Evolutionary conservation across 1,140 invertebrate species (phyloP), one percentile per base, ranked within the genome.

Genomic region (Ylistrum balloti): DNA sequence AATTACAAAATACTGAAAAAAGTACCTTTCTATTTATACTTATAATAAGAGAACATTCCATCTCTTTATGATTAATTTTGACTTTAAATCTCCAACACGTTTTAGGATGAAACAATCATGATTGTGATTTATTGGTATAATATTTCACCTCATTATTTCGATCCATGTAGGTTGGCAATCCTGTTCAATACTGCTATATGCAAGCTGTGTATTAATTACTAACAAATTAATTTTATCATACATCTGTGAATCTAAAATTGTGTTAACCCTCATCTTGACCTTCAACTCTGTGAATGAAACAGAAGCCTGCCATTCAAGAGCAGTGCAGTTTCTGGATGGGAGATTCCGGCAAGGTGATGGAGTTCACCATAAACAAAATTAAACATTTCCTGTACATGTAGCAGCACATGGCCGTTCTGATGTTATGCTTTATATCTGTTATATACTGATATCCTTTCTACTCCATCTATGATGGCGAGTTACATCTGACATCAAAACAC

Each of bases 331-430:
- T 17, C 56, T 17, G 56, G 56, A 74, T 28, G 7, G 56, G 56
- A 5, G 28, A 15, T 74, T 5, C 9, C 5, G 56, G 56, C 5
- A 11, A 28, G 56, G 56, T 74, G 56, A 74, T 28, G 11, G 56
- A 74, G 56, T 74, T 74, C 56, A 28, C 28, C 56, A 74, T 74
- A 74, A 74, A 74, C 56, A 74, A 74, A 74, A 74, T 74, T 74
- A n/a, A 74, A 74, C 56, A 74, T 74, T 74, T 74, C 56, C 56
- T 74, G 56, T 74, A 74, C 56, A 74, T 74, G 35, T 13, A 38
- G 35, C 13, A 74, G n/a, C 56, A 74, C 56, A 74, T 74, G 56
- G 56, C 56, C 28, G 22, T 28, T 74, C 56, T 74, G 56, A 17
- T 17, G 56, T 74, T 74, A 17, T 17, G 56, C 28, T 74, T 74